Conservation (phyloP, 2,113 vertebrate species). For the Oreochromis niloticus region DNA sequence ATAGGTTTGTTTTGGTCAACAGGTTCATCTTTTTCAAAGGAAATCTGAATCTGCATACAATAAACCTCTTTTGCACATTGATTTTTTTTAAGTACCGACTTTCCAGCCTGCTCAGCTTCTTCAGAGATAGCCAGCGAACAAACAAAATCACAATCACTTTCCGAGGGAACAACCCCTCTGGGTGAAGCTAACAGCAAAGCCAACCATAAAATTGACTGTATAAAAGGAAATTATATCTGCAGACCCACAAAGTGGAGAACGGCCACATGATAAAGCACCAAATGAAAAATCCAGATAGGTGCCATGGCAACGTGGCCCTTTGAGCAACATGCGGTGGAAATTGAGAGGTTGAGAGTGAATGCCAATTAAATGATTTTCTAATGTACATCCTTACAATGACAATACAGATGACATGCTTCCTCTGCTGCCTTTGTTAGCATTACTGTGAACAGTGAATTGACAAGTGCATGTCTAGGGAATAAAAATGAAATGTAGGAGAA, state of each 20-base stretch:
- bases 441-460: neutral
- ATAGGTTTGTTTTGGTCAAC: neutral
- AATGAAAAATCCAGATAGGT: constrained; percentile 59
- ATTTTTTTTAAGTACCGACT: neutral
- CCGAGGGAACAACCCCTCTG: neutral
- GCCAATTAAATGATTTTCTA: constrained; percentile 48
- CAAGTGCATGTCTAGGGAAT: neutral
- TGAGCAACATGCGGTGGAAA: constrained; percentile 11
- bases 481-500: neutral
- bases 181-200: constrained; percentile 30
- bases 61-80: neutral
- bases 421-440: neutral
- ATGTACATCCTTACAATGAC: neutral
- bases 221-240: constrained; percentile 53
- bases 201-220: constrained; percentile 37
- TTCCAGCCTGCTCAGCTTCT: neutral
- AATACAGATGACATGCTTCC: neutral
- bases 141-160: neutral
- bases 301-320: constrained; percentile 40
- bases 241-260: constrained; percentile 41
- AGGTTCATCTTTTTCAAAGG: neutral
- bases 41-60: neutral
- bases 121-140: neutral
- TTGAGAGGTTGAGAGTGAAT: constrained; percentile 17
- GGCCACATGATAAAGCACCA: constrained; percentile 13